Conservation (phyloP, 2,113 vertebrate genomes). For the Oryzias celebensis region DNA sequence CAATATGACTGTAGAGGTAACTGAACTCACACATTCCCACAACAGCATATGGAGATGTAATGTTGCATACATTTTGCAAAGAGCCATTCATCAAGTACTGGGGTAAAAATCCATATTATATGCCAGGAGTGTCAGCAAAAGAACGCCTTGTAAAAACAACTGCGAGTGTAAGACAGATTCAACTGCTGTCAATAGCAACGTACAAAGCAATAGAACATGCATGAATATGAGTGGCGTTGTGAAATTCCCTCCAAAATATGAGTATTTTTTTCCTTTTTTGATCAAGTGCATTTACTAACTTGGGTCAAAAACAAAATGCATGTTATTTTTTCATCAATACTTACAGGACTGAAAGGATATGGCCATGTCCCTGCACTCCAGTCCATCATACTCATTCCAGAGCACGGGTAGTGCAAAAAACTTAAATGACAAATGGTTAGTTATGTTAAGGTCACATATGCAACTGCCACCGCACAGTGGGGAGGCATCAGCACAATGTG, state of each 20-base stretch:
- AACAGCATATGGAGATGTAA: conserved; percentile 50
- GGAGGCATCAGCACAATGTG: too few species aligned
- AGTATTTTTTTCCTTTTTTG: neutral
- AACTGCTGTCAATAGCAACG: neutral
- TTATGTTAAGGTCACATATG: too few species aligned
- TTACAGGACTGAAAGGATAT: too few species aligned
- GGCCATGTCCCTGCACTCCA: too few species aligned
- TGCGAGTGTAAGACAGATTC: neutral
- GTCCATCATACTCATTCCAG: too few species aligned
- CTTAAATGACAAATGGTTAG: too few species aligned
- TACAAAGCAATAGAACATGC: too few species aligned
- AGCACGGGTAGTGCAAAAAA: too few species aligned
- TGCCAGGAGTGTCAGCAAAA: conserved; percentile 7
- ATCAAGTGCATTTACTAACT: neutral
- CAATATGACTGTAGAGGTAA: conserved; percentile 38
- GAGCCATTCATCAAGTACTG: conserved; percentile 17
- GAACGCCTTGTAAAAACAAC: conserved; percentile 20
- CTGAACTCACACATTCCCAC: conserved; percentile 37
- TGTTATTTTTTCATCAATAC: too few species aligned
- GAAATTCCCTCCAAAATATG: neutral
- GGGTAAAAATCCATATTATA: conserved; percentile 24
- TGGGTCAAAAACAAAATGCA: neutral
- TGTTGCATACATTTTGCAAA: conserved; percentile 22
- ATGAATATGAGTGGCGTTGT: neutral
- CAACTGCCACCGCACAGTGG: too few species aligned